A percentile compares a stretch with the other conserved stretches of the same genome.
phyloP scores from a whole-genome alignment of 2,888 invertebrate genomes.

The Amphipyra tragopoginis region DNA sequence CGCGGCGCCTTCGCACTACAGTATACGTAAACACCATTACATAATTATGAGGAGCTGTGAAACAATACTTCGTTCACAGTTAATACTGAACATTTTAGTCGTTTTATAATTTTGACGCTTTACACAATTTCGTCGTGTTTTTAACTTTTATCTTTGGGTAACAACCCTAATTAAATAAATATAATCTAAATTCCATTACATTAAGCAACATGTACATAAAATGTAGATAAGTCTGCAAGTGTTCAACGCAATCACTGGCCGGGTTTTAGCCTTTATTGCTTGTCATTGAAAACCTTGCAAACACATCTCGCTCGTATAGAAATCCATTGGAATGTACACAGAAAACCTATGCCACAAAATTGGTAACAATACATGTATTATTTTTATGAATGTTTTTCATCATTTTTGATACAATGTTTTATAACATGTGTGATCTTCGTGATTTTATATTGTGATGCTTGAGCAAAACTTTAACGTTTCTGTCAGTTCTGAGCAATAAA shows the following conservation, averaged over 20 bases:
- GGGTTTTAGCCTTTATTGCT: neutral
- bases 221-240: constrained; percentile 25
- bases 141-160: constrained; percentile 29
- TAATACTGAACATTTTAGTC: constrained; percentile 80
- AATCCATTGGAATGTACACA: constrained; percentile 56
- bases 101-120: constrained; percentile 51
- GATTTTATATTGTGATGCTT: constrained; percentile 54
- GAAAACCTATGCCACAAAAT: constrained; percentile 47
- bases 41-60: constrained; percentile 64
- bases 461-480: constrained; percentile 15
- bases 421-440: constrained; percentile 64
- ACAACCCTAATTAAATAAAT: constrained; percentile 42
- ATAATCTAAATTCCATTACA: constrained; percentile 46
- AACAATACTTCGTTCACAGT: constrained; percentile 70
- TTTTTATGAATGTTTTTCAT: constrained; percentile 16
- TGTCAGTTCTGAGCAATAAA: constrained; percentile 43
- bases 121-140: constrained; percentile 44
- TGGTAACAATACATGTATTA: constrained; percentile 46
- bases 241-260: constrained; percentile 15
- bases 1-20: constrained; percentile 57
- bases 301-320: constrained; percentile 34
- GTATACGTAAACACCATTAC: constrained; percentile 57
- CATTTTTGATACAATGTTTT: constrained; percentile 20
- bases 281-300: constrained; percentile 33
- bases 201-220: constrained; percentile 19